Percentiles rank a stretch among this genome's conserved stretches.
phyloP scores from a whole-genome alignment of 2,888 invertebrate species.

The Xestia ashworthii region DNA sequence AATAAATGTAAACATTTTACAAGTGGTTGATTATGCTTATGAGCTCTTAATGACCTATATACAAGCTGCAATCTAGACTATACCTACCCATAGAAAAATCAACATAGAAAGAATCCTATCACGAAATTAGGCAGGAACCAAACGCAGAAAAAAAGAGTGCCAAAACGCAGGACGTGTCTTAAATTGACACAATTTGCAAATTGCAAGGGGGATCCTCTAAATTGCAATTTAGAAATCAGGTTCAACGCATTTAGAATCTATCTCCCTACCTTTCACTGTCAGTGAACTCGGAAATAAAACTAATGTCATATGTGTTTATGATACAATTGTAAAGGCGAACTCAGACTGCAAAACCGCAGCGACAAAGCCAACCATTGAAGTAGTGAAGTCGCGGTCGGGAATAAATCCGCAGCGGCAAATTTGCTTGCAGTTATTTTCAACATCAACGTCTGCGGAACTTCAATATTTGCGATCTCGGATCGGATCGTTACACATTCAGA shows the following conservation, averaged over 20 bases:
- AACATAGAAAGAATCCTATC: neutral
- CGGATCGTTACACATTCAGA: neutral
- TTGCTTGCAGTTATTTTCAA: neutral
- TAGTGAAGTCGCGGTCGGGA: neutral
- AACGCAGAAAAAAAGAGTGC: constrained; percentile 30
- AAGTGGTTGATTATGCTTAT: neutral
- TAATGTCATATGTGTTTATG: neutral
- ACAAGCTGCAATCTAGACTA: neutral
- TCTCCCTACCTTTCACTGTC: constrained; percentile 33
- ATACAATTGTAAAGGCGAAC: neutral
- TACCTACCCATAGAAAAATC: neutral
- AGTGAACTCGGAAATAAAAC: constrained; percentile 16
- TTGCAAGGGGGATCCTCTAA: constrained; percentile 46
- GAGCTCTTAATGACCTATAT: neutral
- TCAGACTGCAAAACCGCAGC: neutral
- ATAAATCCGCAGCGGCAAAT: neutral
- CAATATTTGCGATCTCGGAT: neutral
- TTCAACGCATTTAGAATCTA: constrained; percentile 47
- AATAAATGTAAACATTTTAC: too few relatives aligned
- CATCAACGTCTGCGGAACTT: neutral
- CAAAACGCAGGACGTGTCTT: constrained; percentile 49
- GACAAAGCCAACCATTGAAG: neutral
- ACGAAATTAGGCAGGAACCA: constrained; percentile 19
- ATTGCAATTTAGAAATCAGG: constrained; percentile 44
- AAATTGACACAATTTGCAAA: constrained; percentile 58